Base-by-base conservation (phyloP, 2,888 invertebrate species). In the Tetropium fuscum region DNA sequence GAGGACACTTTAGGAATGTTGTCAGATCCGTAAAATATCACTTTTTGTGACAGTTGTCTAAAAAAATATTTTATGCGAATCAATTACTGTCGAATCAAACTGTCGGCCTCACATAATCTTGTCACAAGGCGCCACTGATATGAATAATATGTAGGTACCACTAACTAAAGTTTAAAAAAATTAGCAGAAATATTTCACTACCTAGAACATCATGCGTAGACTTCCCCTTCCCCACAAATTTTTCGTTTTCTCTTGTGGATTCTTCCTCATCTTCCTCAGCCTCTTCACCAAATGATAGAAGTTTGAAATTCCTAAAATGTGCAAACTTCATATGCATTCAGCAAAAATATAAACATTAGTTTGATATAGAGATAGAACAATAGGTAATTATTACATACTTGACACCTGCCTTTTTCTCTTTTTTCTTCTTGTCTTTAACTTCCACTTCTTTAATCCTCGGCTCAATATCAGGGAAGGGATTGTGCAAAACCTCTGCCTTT, bases 261-360 rank as follows among this genome's bases (percentile, higher is more conserved):
- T 95, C 93, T 60, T 92, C 93, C 75, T 98, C 98, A 73, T 98
- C 98, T 75, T 96, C 98, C 76, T 98, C 97, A 0, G 97, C 98
- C 77, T 94, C 94, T 70, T 93, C 95, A 0, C 99, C 99, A 82
- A 99, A 99, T 0, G 98, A 98, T 1, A 99, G 84, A 1, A 99
- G 84, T 36, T 93, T 95, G 76, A 96, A 98, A 83, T 99, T 97
- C 78, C 96, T 97, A 71, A 1, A 74, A 76, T 59, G 67, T 22
- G 3, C n/a, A 51, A 30, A 36, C 16, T 5, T 1, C 18, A 2
- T n/a, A 13, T 36, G 16, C 16, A 13, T 36, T 7, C 30, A 30
- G 8, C 2, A 30, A 7, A 30, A 2, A n/a, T n/a, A n/a, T n/a
- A n/a, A n/a, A n/a, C n/a, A n/a, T n/a, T n/a, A n/a, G n/a, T n/a